Percentiles rank a stretch among this genome's conserved stretches.
Conservation (phyloP, 2,888 invertebrate genomes). For the Callyntrura guangdongensis region DNA sequence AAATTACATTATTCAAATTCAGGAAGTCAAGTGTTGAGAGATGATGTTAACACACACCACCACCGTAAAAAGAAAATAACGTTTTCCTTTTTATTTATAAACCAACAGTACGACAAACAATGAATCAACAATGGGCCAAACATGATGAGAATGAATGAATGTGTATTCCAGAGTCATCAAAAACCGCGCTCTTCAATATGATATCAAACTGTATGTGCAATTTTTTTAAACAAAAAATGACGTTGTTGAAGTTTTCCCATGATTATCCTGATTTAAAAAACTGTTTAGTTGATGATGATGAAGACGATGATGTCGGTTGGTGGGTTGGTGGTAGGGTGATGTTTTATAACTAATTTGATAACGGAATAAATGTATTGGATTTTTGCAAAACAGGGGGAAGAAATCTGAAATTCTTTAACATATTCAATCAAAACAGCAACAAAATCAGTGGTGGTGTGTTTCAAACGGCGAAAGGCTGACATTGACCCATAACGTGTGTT, state of each 20-base stretch:
- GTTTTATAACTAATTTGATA: conserved; percentile 75
- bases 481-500: conserved; percentile 55
- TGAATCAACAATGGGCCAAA: conserved; percentile 36
- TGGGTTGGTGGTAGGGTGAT: conserved; percentile 19
- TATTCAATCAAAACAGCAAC: conserved; percentile 59
- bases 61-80: conserved; percentile 19
- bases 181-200: neutral
- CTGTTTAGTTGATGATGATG: conserved; percentile 13
- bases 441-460: neutral
- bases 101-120: conserved; percentile 58
- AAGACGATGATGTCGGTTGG: too few species aligned
- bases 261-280: conserved; percentile 67
- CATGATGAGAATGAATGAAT: neutral
- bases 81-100: conserved; percentile 26
- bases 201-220: conserved; percentile 1
- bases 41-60: too few species aligned
- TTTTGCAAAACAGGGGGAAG: conserved; percentile 60
- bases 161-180: conserved; percentile 52
- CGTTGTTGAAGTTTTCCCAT: conserved; percentile 74
- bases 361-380: conserved; percentile 59
- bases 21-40: conserved; percentile 72
- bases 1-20: conserved; percentile 62
- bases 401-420: conserved; percentile 30
- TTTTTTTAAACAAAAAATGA: neutral
- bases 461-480: conserved; percentile 34